Evolutionary conservation across 1,140 invertebrate species (phyloP), one percentile per base, ranked within the genome.

Genomic region (Bombus ignitus): DNA sequence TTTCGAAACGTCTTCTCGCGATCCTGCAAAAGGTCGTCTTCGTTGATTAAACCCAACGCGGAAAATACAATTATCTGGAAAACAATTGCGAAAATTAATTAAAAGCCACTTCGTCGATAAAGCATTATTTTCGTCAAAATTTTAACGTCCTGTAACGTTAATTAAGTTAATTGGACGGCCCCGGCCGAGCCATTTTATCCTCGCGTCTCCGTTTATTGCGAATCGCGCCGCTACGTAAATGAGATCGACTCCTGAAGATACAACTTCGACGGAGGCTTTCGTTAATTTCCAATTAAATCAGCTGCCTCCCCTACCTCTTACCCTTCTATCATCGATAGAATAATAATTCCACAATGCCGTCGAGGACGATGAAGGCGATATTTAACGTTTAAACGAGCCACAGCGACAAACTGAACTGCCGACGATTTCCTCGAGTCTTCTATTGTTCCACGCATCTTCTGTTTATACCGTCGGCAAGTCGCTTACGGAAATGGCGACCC

Each of bases 281-380:
- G 71, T 82, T 82, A 75, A 82, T 82, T 82, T 82, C 81, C 44
- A 75, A 75, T 82, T 82, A 82, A 82, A 75, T n/a, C 44, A 35
- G 37, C 42, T 2, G 5, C 39, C 4, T 9, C 22, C 32, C 15
- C 35, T 47, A 4, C 25, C 35, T 22, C 18, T 53, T 53, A 0
- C 66, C n/a, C 2, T 44, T 53, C 35, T n/a, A 39, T 57, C 22
- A 8, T 42, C 53, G 39, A 32, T 42, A 15, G 59, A 65, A 32
- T 53, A 73, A 82, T 37, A 28, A 62, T 62, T 44, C 42, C 71
- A 18, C 22, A 15, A 15, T 42, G 15, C 3, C 28, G 13, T 18
- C 32, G 47, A n/a, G 8, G n/a, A 47, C 3, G 28, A 32, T 15
- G 72, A 32, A 3, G 15, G 13, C 10, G 74, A 10, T 53, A 59